These are phyloP conservation scores for Nasua narica DNA, from an alignment of 2,797 vertebrate species.

Conservation along the genomic window DNA sequence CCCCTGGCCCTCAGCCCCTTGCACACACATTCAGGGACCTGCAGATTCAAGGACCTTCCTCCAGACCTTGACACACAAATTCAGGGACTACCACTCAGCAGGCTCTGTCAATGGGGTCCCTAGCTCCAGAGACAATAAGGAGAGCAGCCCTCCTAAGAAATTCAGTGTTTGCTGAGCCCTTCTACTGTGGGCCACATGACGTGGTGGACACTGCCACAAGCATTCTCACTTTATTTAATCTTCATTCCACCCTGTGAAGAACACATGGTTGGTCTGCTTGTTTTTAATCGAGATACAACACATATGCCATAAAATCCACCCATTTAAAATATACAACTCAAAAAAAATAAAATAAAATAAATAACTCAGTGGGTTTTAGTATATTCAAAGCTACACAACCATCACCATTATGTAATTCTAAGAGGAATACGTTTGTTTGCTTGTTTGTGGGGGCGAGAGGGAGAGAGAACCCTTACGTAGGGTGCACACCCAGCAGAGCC, in stretches of 20 bases:
- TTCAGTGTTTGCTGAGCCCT: background rate
- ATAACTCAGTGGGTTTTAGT: background rate
- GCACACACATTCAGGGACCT: background rate
- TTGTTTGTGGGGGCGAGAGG: too few relatives aligned
- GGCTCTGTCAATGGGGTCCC: background rate
- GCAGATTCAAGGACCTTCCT: background rate
- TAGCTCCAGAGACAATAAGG: background rate
- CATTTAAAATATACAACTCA: background rate
- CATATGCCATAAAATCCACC: background rate
- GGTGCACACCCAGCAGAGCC: background rate
- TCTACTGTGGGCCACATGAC: background rate
- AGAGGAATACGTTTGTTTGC: background rate
- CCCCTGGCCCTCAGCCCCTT: background rate
- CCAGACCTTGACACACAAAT: background rate
- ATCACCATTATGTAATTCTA: background rate
- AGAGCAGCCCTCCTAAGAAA: background rate
- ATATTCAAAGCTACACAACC: background rate
- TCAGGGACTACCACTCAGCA: background rate
- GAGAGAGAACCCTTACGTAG: too few relatives aligned
- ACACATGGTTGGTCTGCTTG: background rate
- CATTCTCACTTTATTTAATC: background rate
- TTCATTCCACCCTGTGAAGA: background rate
- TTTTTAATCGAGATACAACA: constrained; percentile 15
- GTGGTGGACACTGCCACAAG: background rate
- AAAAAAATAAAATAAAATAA: background rate